Evolutionary conservation across 35 echinoderm and acorn worm species (phyloP).

Genomic region (Holothuria glaberrima): DNA sequence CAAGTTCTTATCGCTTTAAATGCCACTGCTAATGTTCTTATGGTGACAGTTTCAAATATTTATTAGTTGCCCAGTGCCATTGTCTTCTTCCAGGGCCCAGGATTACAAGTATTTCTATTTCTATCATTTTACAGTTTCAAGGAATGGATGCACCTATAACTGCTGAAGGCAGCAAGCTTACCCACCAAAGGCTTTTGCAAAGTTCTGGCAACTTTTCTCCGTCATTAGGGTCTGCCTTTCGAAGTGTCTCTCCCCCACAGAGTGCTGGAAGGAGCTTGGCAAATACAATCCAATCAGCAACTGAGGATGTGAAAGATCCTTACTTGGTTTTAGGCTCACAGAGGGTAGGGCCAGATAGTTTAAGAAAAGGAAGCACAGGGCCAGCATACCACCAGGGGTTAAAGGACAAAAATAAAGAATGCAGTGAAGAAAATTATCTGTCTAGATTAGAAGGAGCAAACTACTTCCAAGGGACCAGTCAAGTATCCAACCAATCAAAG

Average conservation of each 20-base stretch:
- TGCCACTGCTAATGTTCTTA: too few relatives aligned
- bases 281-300: background rate
- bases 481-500: background rate
- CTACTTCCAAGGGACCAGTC: too few relatives aligned
- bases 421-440: too few relatives aligned
- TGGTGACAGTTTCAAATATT: background rate
- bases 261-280: slow-evolving; percentile 2
- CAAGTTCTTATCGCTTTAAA: too few relatives aligned
- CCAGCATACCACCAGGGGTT: too few relatives aligned
- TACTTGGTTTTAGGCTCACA: slow-evolving; percentile 28
- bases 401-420: too few relatives aligned
- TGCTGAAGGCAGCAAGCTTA: background rate
- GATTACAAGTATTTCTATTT: background rate
- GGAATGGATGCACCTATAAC: slow-evolving; percentile 14
- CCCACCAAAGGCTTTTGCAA: background rate
- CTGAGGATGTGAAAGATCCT: slow-evolving; percentile 15
- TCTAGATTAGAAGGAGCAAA: too few relatives aligned
- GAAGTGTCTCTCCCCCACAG: slow-evolving; percentile 9
- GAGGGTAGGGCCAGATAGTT: background rate
- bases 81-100: background rate
- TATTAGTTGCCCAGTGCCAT: background rate
- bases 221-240: slow-evolving; percentile 33
- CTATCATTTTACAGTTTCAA: slow-evolving; percentile 10
- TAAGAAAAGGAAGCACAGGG: too few relatives aligned
- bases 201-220: slow-evolving; percentile 42